phyloP scores from a whole-genome alignment of 2,888 invertebrate species.

The Cryptocephalus moraei region DNA sequence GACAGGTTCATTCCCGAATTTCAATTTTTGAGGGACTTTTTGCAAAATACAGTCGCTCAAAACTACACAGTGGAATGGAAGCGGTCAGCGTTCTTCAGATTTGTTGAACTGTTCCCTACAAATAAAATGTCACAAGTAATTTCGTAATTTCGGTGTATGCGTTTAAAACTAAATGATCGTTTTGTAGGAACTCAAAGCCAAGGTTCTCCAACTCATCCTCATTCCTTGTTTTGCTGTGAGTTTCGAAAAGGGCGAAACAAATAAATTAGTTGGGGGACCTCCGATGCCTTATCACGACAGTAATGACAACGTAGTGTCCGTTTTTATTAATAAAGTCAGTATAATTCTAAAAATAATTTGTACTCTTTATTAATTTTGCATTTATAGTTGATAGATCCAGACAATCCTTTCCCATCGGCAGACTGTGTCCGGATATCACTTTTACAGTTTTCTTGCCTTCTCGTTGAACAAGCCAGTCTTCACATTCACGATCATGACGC shows the following conservation, averaged over 20 bases:
- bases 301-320: conserved; percentile 85
- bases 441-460: conserved; percentile 86
- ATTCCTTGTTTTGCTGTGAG: conserved; percentile 92
- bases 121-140: conserved; percentile 63
- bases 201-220: conserved; percentile 83
- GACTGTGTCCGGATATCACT: conserved; percentile 91
- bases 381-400: conserved; percentile 73
- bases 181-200: conserved; percentile 64
- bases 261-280: conserved; percentile 75
- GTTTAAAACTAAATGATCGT: no score
- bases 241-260: conserved; percentile 84
- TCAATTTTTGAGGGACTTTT: conserved; percentile 76
- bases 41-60: conserved; percentile 81
- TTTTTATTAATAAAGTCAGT: conserved; percentile 78
- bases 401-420: conserved; percentile 77
- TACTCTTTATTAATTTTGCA: not conserved
- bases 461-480: conserved; percentile 91
- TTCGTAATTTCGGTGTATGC: no score
- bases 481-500: conserved; percentile 86
- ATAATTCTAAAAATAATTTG: not conserved
- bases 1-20: conserved; percentile 71
- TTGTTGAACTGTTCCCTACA: conserved; percentile 80
- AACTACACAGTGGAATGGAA: conserved; percentile 94
- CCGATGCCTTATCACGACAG: conserved; percentile 80
- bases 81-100: conserved; percentile 86